Evolutionary conservation across 92 coral and sea anemone genomes (phyloP), one percentile per base, ranked within the genome.

Genomic region (Bergia puertoricense): DNA sequence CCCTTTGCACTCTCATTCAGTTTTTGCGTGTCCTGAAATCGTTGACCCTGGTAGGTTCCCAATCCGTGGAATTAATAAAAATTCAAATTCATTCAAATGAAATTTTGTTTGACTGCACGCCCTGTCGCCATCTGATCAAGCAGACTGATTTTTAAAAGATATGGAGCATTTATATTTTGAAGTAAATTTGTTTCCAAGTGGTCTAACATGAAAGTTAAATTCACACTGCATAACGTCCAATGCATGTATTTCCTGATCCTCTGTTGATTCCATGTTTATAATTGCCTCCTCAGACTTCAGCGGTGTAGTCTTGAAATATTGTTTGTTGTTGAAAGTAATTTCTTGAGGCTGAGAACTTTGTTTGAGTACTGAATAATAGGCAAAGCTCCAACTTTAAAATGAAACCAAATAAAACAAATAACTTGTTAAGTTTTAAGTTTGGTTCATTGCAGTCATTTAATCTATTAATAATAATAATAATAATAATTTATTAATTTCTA

Each of bases 11-110:
- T 3, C 30, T 62, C 30, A n/a, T 7, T 16, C 80, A 16, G 54
- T 51, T 42, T 51, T 76, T 36, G 51, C 51, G 50, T 76, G 80
- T 42, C 59, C 59, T 54, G 3, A 54, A 54, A 8, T 6, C 30
- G 30, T 30, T 30, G 8, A 6, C 51, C 51, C 51, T 10, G 51
- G 51, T 46, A 3, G 51, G 9, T 46, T 54, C 16, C 14, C 77
- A 23, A 37, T 22, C 42, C 0, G 20, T 74, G 43, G 77, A 74
- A 74, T 45, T 76, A 30, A 16, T 76, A 30, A 16, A 42, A 51
- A 76, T 76, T 40, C 46, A 40, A 76, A 18, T 76, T 42, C 77
- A 74, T 74, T 74, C 45, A 74, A 74, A 74, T 54, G 16, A 39
- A 16, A 76, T 76, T 76, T 45, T 18, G 46, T 40, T 76, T 42